These are phyloP conservation scores for Sinohyriopsis cumingii DNA, from an alignment of 2,888 invertebrate genomes.

Conservation along the genomic window DNA sequence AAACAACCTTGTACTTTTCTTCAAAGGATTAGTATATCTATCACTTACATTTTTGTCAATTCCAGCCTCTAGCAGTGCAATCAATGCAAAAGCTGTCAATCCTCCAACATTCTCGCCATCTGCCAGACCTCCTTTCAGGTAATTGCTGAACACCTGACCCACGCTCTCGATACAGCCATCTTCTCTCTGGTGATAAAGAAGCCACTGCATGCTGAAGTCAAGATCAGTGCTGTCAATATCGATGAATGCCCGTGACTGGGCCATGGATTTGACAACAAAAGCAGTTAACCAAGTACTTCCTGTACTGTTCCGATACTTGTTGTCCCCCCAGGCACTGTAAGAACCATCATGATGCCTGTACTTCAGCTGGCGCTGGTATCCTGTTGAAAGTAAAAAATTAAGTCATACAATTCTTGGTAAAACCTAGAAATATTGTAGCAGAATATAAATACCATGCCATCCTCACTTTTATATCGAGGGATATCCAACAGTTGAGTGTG, in stretches of 20 bases:
- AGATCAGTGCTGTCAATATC: constrained; percentile 77
- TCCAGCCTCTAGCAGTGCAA: constrained; percentile 61
- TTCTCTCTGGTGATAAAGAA: constrained; percentile 78
- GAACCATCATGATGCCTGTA: constrained; percentile 78
- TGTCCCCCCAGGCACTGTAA: constrained; percentile 68
- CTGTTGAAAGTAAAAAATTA: constrained; percentile 37
- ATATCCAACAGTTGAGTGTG: too few species aligned
- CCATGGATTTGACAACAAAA: constrained; percentile 82
- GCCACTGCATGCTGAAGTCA: constrained; percentile 49
- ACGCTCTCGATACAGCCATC: constrained; percentile 83
- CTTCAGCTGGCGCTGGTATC: constrained; percentile 92
- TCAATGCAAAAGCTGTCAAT: constrained; percentile 65
- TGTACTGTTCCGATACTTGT: constrained; percentile 25
- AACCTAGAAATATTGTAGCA: too few species aligned
- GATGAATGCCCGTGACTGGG: constrained; percentile 74
- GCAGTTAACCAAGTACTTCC: constrained; percentile 78
- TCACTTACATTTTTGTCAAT: constrained; percentile 37
- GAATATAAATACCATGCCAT: too few species aligned
- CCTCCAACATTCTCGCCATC: constrained; percentile 43
- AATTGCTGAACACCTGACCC: constrained; percentile 67
- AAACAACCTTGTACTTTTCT: too few species aligned
- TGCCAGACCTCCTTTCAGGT: constrained; percentile 65
- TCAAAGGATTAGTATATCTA: too few species aligned
- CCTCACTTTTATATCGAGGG: too few species aligned
- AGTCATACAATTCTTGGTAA: too few species aligned